These are phyloP conservation scores for Lymantria monacha DNA, from an alignment of 2,888 invertebrate genomes.

Conservation along the genomic window DNA sequence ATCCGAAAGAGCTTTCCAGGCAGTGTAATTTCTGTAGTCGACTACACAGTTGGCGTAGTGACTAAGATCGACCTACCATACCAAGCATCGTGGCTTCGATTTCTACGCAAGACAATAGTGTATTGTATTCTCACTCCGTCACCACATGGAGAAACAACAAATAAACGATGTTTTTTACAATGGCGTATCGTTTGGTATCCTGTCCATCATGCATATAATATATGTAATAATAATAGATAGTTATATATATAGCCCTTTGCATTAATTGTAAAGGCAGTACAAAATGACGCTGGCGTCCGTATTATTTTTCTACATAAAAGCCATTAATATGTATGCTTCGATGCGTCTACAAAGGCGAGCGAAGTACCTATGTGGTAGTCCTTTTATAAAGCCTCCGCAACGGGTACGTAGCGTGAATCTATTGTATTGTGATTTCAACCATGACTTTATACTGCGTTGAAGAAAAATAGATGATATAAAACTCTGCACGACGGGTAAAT, in stretches of 20 bases:
- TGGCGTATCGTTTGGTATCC: no score
- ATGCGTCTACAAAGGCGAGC: constrained; percentile 61
- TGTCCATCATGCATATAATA: not conserved
- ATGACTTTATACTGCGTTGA: constrained; percentile 42
- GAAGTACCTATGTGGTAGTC: constrained; percentile 26
- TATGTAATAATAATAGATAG: not conserved
- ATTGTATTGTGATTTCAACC: constrained; percentile 55
- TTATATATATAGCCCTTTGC: not conserved
- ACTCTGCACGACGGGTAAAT: constrained; percentile 5
- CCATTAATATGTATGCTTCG: constrained; percentile 58
- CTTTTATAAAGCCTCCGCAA: constrained; percentile 59
- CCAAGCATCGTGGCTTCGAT: no score
- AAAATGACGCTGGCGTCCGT: constrained; percentile 10
- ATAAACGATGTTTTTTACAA: no score
- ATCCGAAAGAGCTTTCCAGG: no score
- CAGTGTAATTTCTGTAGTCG: no score
- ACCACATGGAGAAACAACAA: no score
- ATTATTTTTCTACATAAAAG: constrained; percentile 52
- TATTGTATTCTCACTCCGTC: no score
- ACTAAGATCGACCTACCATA: no score
- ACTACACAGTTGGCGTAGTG: no score
- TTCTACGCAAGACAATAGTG: no score
- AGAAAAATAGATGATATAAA: constrained; percentile 19
- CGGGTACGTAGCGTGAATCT: constrained; percentile 19
- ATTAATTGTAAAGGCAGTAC: not conserved